These are phyloP conservation scores for Siniperca obscura DNA, from an alignment of 2,797 vertebrate genomes.

Conservation along the genomic window DNA sequence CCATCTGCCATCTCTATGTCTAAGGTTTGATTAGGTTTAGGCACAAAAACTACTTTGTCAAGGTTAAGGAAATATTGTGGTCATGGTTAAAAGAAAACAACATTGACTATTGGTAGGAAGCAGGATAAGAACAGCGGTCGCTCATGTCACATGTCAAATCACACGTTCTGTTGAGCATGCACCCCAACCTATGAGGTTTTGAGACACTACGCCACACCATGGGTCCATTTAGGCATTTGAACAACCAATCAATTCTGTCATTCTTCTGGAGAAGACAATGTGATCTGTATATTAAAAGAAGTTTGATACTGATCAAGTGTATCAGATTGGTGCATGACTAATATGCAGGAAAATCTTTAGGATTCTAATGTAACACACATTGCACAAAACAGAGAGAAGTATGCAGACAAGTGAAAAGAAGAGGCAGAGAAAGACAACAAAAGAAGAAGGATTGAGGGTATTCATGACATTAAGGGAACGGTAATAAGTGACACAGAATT, in stretches of 20 bases:
- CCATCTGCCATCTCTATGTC: neutral
- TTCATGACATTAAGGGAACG: slow-evolving; percentile 49
- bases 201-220: neutral
- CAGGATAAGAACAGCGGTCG: neutral
- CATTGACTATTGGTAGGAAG: neutral
- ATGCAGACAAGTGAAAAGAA: neutral
- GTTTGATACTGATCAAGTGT: neutral
- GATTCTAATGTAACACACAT: slow-evolving; percentile 1
- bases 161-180: neutral
- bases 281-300: slow-evolving; percentile 1
- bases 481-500: slow-evolving; percentile 54
- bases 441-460: slow-evolving; percentile 25
- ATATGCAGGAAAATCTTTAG: neutral
- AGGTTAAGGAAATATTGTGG: neutral
- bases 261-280: neutral
- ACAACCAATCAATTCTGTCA: neutral
- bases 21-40: neutral
- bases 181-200: neutral
- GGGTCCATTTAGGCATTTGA: neutral
- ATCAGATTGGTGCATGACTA: neutral
- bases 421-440: slow-evolving; percentile 21
- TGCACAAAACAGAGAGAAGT: slow-evolving; percentile 13
- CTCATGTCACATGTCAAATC: neutral
- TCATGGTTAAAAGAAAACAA: neutral
- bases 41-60: neutral